Conservation (phyloP, 2,888 invertebrate genomes). For the Myopa tessellatipennis region DNA sequence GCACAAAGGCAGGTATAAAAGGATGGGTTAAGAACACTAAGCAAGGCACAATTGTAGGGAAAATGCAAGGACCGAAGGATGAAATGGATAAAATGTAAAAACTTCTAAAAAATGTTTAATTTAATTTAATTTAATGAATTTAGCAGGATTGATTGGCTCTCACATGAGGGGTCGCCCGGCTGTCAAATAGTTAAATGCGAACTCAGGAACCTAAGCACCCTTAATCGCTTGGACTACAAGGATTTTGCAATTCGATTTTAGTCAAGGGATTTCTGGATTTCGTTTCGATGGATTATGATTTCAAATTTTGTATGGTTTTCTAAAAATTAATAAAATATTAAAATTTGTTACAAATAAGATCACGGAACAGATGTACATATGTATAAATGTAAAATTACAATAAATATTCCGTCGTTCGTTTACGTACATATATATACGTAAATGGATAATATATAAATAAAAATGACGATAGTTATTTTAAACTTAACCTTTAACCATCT, state of each 20-base stretch:
- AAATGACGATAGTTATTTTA: background rate
- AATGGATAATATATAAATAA: slow-evolving; percentile 13
- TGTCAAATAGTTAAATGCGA: slow-evolving; percentile 86
- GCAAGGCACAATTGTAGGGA: slow-evolving; percentile 88
- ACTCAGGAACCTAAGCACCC: slow-evolving; percentile 82
- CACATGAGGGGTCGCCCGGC: slow-evolving; percentile 84
- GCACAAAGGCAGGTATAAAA: slow-evolving; percentile 77
- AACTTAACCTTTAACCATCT: background rate
- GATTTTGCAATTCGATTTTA: slow-evolving; percentile 87
- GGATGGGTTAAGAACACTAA: slow-evolving; percentile 95
- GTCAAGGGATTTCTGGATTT: slow-evolving; percentile 46
- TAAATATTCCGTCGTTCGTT: background rate
- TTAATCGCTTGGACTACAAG: slow-evolving; percentile 74
- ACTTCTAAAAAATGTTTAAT: background rate
- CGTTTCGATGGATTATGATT: slow-evolving; percentile 12
- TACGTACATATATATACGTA: too few species aligned
- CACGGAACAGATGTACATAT: background rate
- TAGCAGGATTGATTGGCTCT: slow-evolving; percentile 83
- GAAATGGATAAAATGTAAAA: slow-evolving; percentile 83
- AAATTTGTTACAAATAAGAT: slow-evolving; percentile 9
- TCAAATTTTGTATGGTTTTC: slow-evolving; percentile 50
- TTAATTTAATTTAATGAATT: slow-evolving; percentile 19
- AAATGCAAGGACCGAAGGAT: slow-evolving; percentile 84
- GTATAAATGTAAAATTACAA: background rate
- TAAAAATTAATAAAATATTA: slow-evolving; percentile 48